Percentiles rank a stretch among this genome's conserved stretches.
These are phyloP conservation scores for Phytoseiulus persimilis DNA, from an alignment of 2,888 invertebrate genomes.

Conservation along the genomic window DNA sequence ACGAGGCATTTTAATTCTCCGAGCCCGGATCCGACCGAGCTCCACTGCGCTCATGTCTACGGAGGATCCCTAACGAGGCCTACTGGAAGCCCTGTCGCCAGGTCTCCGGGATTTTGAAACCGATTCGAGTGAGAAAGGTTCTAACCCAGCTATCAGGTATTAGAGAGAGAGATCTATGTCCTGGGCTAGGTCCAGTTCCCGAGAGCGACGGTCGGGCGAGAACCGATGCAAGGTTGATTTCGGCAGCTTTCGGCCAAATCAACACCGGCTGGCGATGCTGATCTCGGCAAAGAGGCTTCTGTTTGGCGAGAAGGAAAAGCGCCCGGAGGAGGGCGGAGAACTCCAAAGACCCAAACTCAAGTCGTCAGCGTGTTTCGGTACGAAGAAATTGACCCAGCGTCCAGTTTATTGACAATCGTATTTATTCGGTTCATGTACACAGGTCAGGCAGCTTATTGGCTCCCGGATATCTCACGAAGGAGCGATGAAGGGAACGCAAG, in stretches of 20 bases:
- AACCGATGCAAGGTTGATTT: neutral
- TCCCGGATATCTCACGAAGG: neutral
- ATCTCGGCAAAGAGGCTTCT: neutral
- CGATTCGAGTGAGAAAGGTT: too few relatives aligned
- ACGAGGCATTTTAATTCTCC: neutral
- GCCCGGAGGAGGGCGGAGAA: neutral
- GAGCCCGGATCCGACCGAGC: too few relatives aligned
- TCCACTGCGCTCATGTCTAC: too few relatives aligned
- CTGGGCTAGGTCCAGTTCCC: neutral
- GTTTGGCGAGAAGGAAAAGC: neutral
- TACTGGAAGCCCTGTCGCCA: too few relatives aligned
- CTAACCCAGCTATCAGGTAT: too few relatives aligned
- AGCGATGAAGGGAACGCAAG: neutral
- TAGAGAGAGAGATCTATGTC: too few relatives aligned
- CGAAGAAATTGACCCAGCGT: neutral
- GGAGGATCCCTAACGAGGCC: too few relatives aligned
- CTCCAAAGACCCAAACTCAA: neutral
- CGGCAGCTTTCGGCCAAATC: neutral
- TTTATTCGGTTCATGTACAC: conserved; percentile 5
- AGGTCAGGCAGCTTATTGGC: conserved; percentile 5
- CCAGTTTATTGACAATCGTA: neutral
- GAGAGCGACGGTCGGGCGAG: neutral
- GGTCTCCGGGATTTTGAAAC: too few relatives aligned
- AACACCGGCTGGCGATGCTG: neutral
- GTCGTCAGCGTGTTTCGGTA: neutral